These are phyloP conservation scores for Notechis scutatus DNA, from an alignment of 2,113 vertebrate genomes.

Conservation along the genomic window DNA sequence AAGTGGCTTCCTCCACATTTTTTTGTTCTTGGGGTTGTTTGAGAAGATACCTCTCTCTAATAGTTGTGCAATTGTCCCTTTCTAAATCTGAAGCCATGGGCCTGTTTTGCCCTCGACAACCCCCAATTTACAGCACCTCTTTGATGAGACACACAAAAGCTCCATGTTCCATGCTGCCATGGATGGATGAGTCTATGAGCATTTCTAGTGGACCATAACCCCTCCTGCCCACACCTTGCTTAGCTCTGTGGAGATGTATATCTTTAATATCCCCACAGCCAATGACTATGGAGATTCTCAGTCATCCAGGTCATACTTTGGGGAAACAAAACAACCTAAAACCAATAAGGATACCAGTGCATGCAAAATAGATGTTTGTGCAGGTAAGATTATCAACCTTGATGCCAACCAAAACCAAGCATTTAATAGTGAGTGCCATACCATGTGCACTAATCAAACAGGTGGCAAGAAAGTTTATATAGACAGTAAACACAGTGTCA, in stretches of 20 bases:
- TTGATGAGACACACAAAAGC: not conserved
- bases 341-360: too few relatives aligned
- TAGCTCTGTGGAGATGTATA: constrained; percentile 20
- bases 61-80: not conserved
- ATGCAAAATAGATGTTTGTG: too few relatives aligned
- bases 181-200: constrained; percentile 4
- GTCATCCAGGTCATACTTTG: too few relatives aligned
- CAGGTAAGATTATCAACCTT: too few relatives aligned
- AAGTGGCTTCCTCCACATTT: not conserved
- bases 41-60: not conserved
- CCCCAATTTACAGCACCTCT: not conserved
- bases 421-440: too few relatives aligned
- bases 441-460: too few relatives aligned
- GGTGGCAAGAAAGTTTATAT: too few relatives aligned
- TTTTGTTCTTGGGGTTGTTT: not conserved
- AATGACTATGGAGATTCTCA: not conserved
- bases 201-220: not conserved
- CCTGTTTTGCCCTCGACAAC: not conserved
- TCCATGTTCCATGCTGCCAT: not conserved
- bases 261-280: constrained; percentile 17
- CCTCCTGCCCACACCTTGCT: not conserved
- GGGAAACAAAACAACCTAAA: too few relatives aligned
- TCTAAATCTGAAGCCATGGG: not conserved
- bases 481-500: too few relatives aligned
- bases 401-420: too few relatives aligned